Base-by-base conservation (phyloP, 2,113 vertebrate genomes). In the Hassar affinis region DNA sequence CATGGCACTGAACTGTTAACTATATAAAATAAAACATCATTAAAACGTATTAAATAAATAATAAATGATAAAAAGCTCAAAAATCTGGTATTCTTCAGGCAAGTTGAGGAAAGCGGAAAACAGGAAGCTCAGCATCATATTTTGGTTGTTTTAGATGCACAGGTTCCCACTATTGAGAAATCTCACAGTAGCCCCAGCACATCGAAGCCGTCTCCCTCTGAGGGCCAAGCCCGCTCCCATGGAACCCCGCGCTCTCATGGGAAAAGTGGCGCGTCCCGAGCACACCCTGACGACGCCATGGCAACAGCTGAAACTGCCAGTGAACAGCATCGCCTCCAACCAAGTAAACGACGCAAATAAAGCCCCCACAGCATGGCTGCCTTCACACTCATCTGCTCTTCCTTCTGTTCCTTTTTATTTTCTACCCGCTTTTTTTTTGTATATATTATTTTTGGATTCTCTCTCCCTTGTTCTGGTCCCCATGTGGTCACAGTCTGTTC, bases 271-370 rank as follows among this genome's bases (percentile, higher is more conserved):
- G 95, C 96, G 88, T 94, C 96, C 82, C 97, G 96, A 93, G 95
- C 94, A 49, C 97, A 97, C 89, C 96, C 96, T 71, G 97, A 97
- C 91, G 96, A 98, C 0, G 94, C 96, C 88, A 92, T 97, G 90
- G 95, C 96, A 20, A 94, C 96, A 88, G 95, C 95, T 17, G 96
- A 98, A 93, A 96, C 95, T 74, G 93, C 95, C 85, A 95, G 96
- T 64, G 89, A 89, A 81, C 97, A 95, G 83, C 97, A 96, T 86
- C 97, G 96, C 93, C 95, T 96, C 87, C 97, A 97, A 95, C 97
- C 97, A 99, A 98, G 97, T 98, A 98, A 99, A 98, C 96, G 95
- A 95, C 96, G 95, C 96, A 97, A 96, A 97, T 98, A 97, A 97
- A 97, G 95, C 96, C 96, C 93, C 90, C 87, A 90, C 97, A 96